Evolutionary conservation across 2,113 vertebrate species (phyloP).

Genomic region (human (Homo sapiens)): GRCh38 chr18:32879001-32879500

Average conservation of each 20-base stretch:
- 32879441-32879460: neutral
- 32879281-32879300: conserved; percentile 15
- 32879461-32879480: neutral
- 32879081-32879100: conserved; percentile 60
- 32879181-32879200: neutral
- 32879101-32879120: conserved; percentile 39
- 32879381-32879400: neutral
- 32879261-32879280: neutral
- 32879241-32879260: neutral
- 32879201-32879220: neutral
- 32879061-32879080: conserved; percentile 68
- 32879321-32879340: neutral
- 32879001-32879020: conserved; percentile 82
- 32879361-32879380: neutral
- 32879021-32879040: conserved; percentile 80
- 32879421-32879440: neutral
- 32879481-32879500: neutral
- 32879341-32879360: neutral
- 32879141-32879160: neutral
- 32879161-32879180: neutral
- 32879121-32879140: neutral
- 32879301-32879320: conserved; percentile 28
- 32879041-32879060: conserved; percentile 80
- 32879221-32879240: neutral
- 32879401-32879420: neutral